Evolutionary conservation across 2,888 invertebrate genomes (phyloP), one percentile per base, ranked within the genome.

Genomic region (Acanthacorydalis orientalis): DNA sequence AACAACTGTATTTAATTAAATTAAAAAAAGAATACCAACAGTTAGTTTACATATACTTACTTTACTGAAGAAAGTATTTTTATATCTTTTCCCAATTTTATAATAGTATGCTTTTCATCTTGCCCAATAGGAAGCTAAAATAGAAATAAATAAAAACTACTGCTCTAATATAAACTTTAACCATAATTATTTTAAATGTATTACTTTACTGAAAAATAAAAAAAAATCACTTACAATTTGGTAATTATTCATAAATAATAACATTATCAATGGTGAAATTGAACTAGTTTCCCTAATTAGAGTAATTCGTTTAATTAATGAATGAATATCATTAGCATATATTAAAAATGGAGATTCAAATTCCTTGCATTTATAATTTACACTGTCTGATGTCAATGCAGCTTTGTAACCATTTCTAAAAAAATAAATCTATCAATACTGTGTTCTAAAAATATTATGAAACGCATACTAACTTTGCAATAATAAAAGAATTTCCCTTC

Each of bases 331-430:
- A 15, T 74, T 71, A 44, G 73, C 72, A 59, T 78, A 76, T 1
- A 74, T 63, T 1, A 79, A 53, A 39, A 73, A 67, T 9, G 69
- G 60, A 2, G 68, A 68, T 2, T 63, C 61, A 53, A 69, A 73
- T 0, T 55, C 48, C 16, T 59, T 59, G 35, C 73, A 60, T 15
- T 66, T 70, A 53, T 69, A 68, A 64, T 81, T 81, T 0, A 82
- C 77, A 59, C 79, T 80, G n/a, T 78, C 78, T 1, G 70, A 62
- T 2, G 73, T 68, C 39, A 82, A 67, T 51, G 74, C 71, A 0
- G 75, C 77, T 41, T 68, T 68, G 3, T 70, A 70, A 31, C 74
- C 72, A 50, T 68, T 61, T 47, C 80, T 80, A 56, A 46, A 59
- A 62, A 53, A 50, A 39, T 41, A 42, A 45, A 47, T 49, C 49